Base-by-base conservation (phyloP, 2,797 vertebrate genomes). In the Manis crassicaudata region DNA sequence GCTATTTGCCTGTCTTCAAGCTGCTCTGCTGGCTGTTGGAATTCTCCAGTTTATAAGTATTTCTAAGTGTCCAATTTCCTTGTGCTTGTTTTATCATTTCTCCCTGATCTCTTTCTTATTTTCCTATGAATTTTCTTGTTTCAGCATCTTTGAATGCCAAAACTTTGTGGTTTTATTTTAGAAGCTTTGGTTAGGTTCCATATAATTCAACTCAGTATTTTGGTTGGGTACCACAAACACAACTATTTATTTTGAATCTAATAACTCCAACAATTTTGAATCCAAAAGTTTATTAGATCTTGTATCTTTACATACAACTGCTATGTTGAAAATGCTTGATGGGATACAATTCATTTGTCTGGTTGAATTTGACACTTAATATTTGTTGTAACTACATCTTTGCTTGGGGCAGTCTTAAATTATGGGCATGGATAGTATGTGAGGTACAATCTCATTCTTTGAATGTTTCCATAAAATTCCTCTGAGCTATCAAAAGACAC, bases 151-250 rank as follows among this genome's bases (percentile, higher is more conserved):
- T 90, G 17, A 65, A 13, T 54, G 10, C 6, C 6, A 72, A 94
- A 86, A 68, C 5, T 43, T 5, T 73, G 25, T 68, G 4, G 29
- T 60, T 72, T 85, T 79, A 27, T 43, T 70, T 94, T 70, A 54
- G 54, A 52, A 90, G 46, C 5, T 68, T 77, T 94, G 7, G 7
- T 79, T 46, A 50, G 18, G 4, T 79, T 90, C 43, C 5, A 79
- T 73, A 75, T 58, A 92, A 73, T 81, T 65, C 20, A 87, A 67
- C 87, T 87, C 37, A 63, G 72, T 56, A 92, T 87, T 91, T 87
- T 92, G 35, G 1, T 21, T 81, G 23, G 35, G 7, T 25, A 35
- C 23, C 63, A 23, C 1, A 80, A 86, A 56, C 7, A 79, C 12
- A 77, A 27, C 7, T 37, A 56, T 56, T 72, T 40, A 79, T 23